phyloP scores from a whole-genome alignment of 2,113 vertebrate genomes.

The Gnathonemus echidnorhynchus region DNA sequence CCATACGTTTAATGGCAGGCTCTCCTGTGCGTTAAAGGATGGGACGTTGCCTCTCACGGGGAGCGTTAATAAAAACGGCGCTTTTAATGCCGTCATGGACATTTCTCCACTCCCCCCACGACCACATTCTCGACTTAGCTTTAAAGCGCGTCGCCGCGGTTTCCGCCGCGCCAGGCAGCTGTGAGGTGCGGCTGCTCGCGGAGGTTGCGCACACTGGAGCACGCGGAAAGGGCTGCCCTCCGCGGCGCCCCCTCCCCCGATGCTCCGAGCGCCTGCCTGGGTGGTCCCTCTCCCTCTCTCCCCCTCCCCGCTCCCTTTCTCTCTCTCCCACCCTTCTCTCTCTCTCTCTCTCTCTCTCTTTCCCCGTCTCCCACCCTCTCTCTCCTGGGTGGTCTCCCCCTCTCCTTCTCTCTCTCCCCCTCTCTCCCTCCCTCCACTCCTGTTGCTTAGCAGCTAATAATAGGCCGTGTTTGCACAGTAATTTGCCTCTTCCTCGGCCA shows the following conservation, averaged over 20 bases:
- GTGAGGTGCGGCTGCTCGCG: background rate
- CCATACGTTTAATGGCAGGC: background rate
- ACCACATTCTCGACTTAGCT: background rate
- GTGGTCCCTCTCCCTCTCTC: constrained; percentile 53
- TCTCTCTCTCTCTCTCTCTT: constrained; percentile 57
- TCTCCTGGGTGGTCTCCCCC: background rate
- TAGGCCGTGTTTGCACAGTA: constrained; percentile 83
- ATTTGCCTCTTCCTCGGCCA: constrained; percentile 86
- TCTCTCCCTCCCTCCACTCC: constrained; percentile 70
- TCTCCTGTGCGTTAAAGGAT: background rate
- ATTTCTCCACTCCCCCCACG: background rate
- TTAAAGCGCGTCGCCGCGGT: background rate
- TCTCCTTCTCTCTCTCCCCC: background rate
- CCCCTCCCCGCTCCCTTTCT: constrained; percentile 42
- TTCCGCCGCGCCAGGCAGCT: background rate
- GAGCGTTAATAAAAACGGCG: background rate
- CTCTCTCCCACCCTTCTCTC: constrained; percentile 52
- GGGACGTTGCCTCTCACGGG: background rate
- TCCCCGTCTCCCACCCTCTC: constrained; percentile 42
- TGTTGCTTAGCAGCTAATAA: constrained; percentile 90
- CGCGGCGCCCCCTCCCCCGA: constrained; percentile 43
- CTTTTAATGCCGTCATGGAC: background rate
- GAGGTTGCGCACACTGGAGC: background rate
- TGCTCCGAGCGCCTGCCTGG: constrained; percentile 63
- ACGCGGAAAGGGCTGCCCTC: constrained; percentile 65